A percentile compares a stretch with the other conserved stretches of the same genome.
phyloP scores from a whole-genome alignment of 2,113 vertebrate genomes.

The Protomyctophum bolini region DNA sequence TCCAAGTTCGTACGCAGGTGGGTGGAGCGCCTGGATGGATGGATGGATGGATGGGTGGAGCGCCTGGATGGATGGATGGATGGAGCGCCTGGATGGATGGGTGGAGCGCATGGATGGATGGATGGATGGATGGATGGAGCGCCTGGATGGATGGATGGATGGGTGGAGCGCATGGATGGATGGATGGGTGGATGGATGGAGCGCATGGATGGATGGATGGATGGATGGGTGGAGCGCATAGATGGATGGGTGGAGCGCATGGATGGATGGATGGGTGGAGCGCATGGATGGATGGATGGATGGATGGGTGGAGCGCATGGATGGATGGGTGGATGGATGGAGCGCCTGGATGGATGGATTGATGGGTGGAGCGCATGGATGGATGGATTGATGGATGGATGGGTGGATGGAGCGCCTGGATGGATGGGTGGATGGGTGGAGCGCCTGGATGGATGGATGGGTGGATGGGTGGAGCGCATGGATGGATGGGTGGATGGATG shows the following conservation, averaged over 20 bases:
- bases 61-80: too few relatives aligned
- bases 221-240: too few relatives aligned
- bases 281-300: too few relatives aligned
- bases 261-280: conserved; percentile 69
- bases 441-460: too few relatives aligned
- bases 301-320: conserved; percentile 72
- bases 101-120: conserved; percentile 46
- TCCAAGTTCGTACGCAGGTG: conserved; percentile 98
- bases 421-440: conserved; percentile 69
- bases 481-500: conserved; percentile 68
- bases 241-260: conserved; percentile 76
- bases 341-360: too few relatives aligned
- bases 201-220: too few relatives aligned
- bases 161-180: conserved; percentile 57
- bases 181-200: conserved; percentile 72
- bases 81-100: too few relatives aligned
- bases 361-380: conserved; percentile 69
- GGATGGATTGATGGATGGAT: too few relatives aligned
- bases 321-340: conserved; percentile 69
- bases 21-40: conserved; percentile 53
- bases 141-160: conserved; percentile 39
- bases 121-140: conserved; percentile 72
- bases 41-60: too few relatives aligned
- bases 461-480: conserved; percentile 72
- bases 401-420: conserved; percentile 79